phyloP scores from a whole-genome alignment of 2,113 vertebrate genomes.

The Vimba vimba region DNA sequence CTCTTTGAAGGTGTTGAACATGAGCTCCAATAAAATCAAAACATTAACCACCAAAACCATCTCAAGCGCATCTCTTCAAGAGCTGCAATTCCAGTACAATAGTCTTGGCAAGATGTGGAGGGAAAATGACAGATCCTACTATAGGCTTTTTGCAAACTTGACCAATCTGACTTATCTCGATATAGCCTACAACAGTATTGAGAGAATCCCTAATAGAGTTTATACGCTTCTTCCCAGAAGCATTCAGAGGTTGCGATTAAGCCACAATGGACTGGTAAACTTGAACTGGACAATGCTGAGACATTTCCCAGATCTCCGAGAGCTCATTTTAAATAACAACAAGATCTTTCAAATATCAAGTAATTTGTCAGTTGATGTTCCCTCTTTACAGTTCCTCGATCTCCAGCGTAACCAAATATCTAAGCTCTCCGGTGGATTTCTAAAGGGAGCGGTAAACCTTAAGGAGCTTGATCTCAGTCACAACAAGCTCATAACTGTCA shows the following conservation, averaged over 20 bases:
- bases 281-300: slow-evolving; percentile 71
- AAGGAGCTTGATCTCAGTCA: slow-evolving; percentile 69
- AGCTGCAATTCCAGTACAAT: slow-evolving; percentile 78
- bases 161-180: slow-evolving; percentile 75
- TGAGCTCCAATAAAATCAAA: slow-evolving; percentile 75
- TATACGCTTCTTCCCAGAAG: slow-evolving; percentile 66
- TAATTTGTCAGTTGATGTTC: slow-evolving; percentile 57
- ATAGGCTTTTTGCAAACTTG: slow-evolving; percentile 70
- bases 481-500: slow-evolving; percentile 74
- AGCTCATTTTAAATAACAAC: slow-evolving; percentile 77
- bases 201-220: slow-evolving; percentile 61
- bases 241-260: slow-evolving; percentile 67
- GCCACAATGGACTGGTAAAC: slow-evolving; percentile 61
- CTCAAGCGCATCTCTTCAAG: slow-evolving; percentile 73
- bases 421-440: slow-evolving; percentile 66
- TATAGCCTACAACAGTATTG: slow-evolving; percentile 72
- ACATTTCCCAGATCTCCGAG: slow-evolving; percentile 60
- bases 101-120: slow-evolving; percentile 76
- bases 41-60: slow-evolving; percentile 75
- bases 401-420: slow-evolving; percentile 74
- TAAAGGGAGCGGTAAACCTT: slow-evolving; percentile 65
- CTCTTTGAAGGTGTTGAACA: slow-evolving; percentile 71
- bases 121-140: slow-evolving; percentile 60
- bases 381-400: slow-evolving; percentile 73
- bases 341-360: slow-evolving; percentile 61